Conservation (phyloP, 2,113 vertebrate species). For the Fukomys damarensis region DNA sequence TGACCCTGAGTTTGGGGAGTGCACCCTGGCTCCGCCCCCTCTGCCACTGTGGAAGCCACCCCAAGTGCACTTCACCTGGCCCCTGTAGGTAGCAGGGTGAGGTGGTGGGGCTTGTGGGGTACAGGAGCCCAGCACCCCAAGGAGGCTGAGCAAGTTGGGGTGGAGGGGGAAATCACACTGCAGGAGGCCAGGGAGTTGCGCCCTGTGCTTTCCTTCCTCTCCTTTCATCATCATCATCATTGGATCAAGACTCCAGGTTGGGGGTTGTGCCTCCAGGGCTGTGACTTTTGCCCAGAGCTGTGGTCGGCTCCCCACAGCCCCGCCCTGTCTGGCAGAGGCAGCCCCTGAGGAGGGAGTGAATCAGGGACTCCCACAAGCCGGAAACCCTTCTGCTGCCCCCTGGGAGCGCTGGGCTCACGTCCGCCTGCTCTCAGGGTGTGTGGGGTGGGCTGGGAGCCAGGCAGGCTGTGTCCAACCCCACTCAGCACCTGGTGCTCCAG, state of each 20-base stretch:
- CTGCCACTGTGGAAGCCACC: neutral
- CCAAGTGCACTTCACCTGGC: neutral
- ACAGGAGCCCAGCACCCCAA: neutral
- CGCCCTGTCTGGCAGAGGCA: accelerated
- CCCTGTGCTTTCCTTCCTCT: no score
- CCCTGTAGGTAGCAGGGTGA: neutral
- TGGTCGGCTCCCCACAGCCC: neutral
- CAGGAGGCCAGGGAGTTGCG: neutral
- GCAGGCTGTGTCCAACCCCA: neutral
- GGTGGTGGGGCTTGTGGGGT: accelerated
- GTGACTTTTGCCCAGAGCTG: neutral
- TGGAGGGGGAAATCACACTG: neutral
- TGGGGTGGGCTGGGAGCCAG: no score
- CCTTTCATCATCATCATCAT: neutral
- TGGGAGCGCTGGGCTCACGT: accelerated
- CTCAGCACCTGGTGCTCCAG: neutral
- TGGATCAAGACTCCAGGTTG: neutral
- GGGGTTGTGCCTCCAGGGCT: neutral
- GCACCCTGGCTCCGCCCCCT: no score
- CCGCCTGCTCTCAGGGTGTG: neutral
- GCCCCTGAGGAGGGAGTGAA: neutral
- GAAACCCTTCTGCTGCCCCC: neutral
- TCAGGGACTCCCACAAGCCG: neutral
- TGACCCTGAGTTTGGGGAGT: neutral
- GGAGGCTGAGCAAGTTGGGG: neutral